phyloP scores from a whole-genome alignment of 2,888 invertebrate species.

The Apantesis nais region DNA sequence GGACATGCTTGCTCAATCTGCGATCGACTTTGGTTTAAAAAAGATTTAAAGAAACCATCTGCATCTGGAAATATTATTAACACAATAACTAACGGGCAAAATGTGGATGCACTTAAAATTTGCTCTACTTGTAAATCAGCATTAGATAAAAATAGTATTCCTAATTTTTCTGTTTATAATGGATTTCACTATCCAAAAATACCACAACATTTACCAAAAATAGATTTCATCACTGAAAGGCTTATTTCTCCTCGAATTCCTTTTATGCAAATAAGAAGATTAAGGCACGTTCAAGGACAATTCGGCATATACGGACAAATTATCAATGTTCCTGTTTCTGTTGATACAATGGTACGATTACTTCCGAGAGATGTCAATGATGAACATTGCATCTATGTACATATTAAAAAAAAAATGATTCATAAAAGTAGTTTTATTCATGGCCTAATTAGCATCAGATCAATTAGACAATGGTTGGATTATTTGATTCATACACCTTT shows the following conservation, averaged over 20 bases:
- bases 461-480: conserved; percentile 45
- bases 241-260: conserved; percentile 51
- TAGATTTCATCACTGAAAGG: conserved; percentile 43
- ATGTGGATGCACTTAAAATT: conserved; percentile 38
- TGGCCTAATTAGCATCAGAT: conserved; percentile 38
- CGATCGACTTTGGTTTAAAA: conserved; percentile 43
- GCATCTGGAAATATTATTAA: conserved; percentile 41
- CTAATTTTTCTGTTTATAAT: conserved; percentile 40
- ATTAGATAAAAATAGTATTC: conserved; percentile 35
- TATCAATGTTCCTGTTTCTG: conserved; percentile 52
- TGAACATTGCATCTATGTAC: conserved; percentile 39
- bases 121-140: conserved; percentile 42
- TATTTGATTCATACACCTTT: conserved; percentile 46
- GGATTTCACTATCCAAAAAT: conserved; percentile 49
- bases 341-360: conserved; percentile 48
- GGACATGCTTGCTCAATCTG: conserved; percentile 46
- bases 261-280: conserved; percentile 52
- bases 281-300: conserved; percentile 48
- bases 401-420: conserved; percentile 39
- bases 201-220: conserved; percentile 44
- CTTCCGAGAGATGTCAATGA: conserved; percentile 49
- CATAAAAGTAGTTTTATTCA: conserved; percentile 45
- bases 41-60: conserved; percentile 36
- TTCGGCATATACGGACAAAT: conserved; percentile 50
- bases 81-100: conserved; percentile 38